phyloP scores from a whole-genome alignment of 2,888 invertebrate genomes.

The Hoplodrina ambigua region DNA sequence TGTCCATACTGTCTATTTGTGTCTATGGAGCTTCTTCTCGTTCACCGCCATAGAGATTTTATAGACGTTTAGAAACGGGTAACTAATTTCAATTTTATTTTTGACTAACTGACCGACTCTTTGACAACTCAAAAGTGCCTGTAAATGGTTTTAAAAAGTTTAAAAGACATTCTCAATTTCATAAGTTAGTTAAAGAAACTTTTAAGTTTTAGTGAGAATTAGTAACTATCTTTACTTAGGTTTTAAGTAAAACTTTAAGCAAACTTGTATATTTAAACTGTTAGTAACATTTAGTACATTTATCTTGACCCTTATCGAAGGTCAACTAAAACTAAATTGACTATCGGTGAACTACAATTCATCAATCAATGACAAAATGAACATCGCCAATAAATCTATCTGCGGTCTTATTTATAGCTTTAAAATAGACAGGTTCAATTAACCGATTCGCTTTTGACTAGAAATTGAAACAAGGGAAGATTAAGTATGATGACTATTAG shows the following conservation, averaged over 20 bases:
- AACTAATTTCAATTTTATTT: too few species aligned
- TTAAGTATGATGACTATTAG: neutral
- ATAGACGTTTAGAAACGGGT: too few species aligned
- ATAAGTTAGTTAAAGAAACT: too few species aligned
- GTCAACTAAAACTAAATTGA: slow-evolving; percentile 21
- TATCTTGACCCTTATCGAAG: slow-evolving; percentile 32
- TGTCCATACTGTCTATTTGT: too few species aligned
- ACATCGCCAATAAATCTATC: slow-evolving; percentile 34
- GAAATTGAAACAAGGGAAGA: neutral
- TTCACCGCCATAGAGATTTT: too few species aligned
- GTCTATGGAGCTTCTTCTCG: too few species aligned
- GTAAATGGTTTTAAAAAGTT: too few species aligned
- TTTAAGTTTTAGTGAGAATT: too few species aligned
- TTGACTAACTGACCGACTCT: too few species aligned
- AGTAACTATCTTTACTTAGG: too few species aligned
- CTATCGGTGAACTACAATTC: slow-evolving; percentile 33
- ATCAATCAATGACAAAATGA: slow-evolving; percentile 16
- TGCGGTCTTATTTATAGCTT: slow-evolving; percentile 18
- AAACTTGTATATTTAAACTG: neutral
- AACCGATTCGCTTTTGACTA: neutral
- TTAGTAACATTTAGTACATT: neutral
- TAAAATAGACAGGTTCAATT: slow-evolving; percentile 5
- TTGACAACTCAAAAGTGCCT: too few species aligned
- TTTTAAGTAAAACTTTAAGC: neutral
- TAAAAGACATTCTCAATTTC: neutral